phyloP scores from a whole-genome alignment of 2,888 invertebrate species.

The Torymus tubicola region DNA sequence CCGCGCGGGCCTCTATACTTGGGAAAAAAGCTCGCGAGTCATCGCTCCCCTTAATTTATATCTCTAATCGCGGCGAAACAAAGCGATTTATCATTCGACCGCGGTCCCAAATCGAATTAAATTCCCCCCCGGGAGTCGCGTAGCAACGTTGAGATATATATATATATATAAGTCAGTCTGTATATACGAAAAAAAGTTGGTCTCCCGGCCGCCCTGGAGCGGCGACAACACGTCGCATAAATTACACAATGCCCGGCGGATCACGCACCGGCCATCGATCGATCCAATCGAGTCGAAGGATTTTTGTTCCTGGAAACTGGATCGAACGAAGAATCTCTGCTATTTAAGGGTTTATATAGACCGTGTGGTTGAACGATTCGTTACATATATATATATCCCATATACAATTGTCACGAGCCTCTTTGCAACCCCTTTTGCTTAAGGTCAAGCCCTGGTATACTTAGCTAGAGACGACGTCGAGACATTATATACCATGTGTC shows the following conservation, averaged over 20 bases:
- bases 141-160: no score
- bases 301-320: constrained; percentile 39
- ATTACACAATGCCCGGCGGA: constrained; percentile 39
- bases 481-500: no score
- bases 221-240: constrained; percentile 28
- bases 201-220: neutral
- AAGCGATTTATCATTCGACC: constrained; percentile 51
- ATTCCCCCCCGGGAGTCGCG: constrained; percentile 9
- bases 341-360: no score
- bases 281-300: constrained; percentile 28
- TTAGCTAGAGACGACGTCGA: no score
- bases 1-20: neutral
- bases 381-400: no score
- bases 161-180: no score
- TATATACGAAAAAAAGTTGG: neutral
- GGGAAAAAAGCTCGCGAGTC: constrained; percentile 16
- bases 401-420: no score
- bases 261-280: constrained; percentile 21
- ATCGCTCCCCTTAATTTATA: constrained; percentile 50
- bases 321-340: neutral
- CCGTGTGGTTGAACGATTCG: no score
- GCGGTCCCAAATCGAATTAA: constrained; percentile 47
- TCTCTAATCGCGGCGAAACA: constrained; percentile 54
- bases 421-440: no score
- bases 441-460: no score